Base-by-base conservation (phyloP, 2,888 invertebrate species). In the Stegana nigrithorax region DNA sequence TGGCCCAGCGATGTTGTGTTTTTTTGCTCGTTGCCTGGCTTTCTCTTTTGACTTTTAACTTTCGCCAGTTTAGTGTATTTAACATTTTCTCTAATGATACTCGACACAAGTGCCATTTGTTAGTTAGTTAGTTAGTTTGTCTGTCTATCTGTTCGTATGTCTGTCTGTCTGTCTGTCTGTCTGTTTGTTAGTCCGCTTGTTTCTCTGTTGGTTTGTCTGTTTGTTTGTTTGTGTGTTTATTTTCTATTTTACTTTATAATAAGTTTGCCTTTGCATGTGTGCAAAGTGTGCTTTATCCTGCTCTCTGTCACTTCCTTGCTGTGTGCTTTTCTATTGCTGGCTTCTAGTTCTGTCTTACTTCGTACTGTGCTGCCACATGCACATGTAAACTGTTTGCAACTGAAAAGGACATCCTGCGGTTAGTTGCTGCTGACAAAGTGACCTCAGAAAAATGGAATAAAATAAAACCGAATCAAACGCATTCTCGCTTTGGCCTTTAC, bases 41-140 rank as follows among this genome's bases (percentile, higher is more conserved):
- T 64, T 63, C 63, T 69, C 75, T 71, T 72, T 60, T 72, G 75
- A 75, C 67, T 79, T 71, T 78, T 72, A 71, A 73, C 64, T 66
- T 65, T 55, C 60, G 59, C 63, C 62, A 51, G 47, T 56, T 65
- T 62, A 76, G 80, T 80, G 77, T 74, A 73, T 80, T 80, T 78
- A 77, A 78, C 78, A 76, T 78, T 77, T 74, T 67, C 74, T 69
- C 69, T 70, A 78, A 80, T 80, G 78, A 78, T 74, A 80, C 77
- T 77, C 77, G 59, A 72, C 70, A 67, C 73, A 76, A 80, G 77
- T 70, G 67, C 62, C 73, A 70, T 77, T 79, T 72, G 73, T 73
- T 68, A 68, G 73, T 68, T 67, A 65, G 66, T 62, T 61, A 39
- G 29, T 26, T 45, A 2, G 8, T 36, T 53, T 19, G 2, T 14